A percentile compares a stretch with the other conserved stretches of the same genome.
phyloP scores from a whole-genome alignment of 1,140 invertebrate genomes.

The Atopsyche davidsoni region DNA sequence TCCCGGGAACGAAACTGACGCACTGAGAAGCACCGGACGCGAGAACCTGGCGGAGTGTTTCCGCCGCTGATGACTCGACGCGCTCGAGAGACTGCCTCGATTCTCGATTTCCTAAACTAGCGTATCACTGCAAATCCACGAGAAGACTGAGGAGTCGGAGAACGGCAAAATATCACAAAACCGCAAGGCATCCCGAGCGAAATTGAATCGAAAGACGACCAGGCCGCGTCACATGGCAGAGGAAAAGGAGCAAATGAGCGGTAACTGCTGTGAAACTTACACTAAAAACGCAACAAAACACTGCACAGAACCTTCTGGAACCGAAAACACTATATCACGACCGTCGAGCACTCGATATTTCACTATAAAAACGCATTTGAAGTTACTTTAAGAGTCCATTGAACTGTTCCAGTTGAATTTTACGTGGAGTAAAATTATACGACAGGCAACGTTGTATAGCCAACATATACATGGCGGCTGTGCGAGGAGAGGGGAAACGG shows the following conservation, averaged over 20 bases:
- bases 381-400: conserved; percentile 46
- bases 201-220: not conserved
- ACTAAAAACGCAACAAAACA: conserved; percentile 23
- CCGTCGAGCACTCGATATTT: conserved; percentile 14
- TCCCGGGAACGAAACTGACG: too few relatives aligned
- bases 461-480: conserved; percentile 37
- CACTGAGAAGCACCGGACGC: too few relatives aligned
- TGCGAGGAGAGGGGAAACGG: conserved; percentile 33
- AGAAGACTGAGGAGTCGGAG: too few relatives aligned
- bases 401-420: conserved; percentile 50
- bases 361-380: conserved; percentile 24
- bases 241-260: conserved; percentile 13
- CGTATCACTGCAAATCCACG: too few relatives aligned
- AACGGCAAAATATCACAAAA: not conserved
- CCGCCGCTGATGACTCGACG: too few relatives aligned
- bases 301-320: conserved; percentile 9
- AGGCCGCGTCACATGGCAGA: not conserved
- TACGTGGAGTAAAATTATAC: conserved; percentile 51
- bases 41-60: too few relatives aligned
- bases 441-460: conserved; percentile 49
- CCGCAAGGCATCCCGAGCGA: not conserved
- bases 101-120: too few relatives aligned
- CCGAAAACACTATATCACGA: conserved; percentile 6
- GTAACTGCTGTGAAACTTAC: conserved; percentile 21
- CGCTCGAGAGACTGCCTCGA: too few relatives aligned